These are phyloP conservation scores for Eumeta japonica DNA, from an alignment of 1,140 invertebrate species.

Conservation along the genomic window DNA sequence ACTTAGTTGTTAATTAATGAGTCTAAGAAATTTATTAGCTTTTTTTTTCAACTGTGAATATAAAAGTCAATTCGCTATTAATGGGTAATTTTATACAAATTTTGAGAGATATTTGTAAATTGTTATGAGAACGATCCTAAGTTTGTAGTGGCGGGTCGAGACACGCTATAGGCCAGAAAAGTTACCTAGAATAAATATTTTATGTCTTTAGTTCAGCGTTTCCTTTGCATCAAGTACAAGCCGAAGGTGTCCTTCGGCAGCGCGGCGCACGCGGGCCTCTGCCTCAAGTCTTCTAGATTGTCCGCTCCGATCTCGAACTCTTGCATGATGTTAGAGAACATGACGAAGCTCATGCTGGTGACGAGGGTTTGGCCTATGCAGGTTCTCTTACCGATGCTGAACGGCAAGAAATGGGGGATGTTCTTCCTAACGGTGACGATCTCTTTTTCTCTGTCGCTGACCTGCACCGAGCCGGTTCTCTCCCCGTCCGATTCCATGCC, in stretches of 20 bases:
- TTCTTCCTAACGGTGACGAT: slow-evolving; percentile 49
- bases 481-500: slow-evolving; percentile 56
- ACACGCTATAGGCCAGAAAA: no score
- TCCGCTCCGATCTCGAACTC: slow-evolving; percentile 68
- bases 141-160: no score
- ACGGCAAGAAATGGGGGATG: slow-evolving; percentile 78
- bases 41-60: no score
- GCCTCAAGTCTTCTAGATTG: slow-evolving; percentile 55
- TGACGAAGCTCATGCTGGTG: slow-evolving; percentile 71
- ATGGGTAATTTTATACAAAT: no score
- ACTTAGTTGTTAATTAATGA: no score
- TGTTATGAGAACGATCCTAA: no score
- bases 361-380: slow-evolving; percentile 88
- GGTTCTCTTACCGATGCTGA: slow-evolving; percentile 81
- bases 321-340: slow-evolving; percentile 72
- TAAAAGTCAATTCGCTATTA: no score
- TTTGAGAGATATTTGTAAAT: no score
- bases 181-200: no score
- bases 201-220: slow-evolving; percentile 31
- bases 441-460: slow-evolving; percentile 32
- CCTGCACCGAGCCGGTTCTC: slow-evolving; percentile 17
- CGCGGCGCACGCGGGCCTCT: slow-evolving; percentile 67
- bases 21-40: no score
- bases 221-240: slow-evolving; percentile 60
- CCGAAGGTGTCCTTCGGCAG: slow-evolving; percentile 67